Evolutionary conservation across 53 echinoderm and acorn worm genomes (phyloP).

Genomic region (Patiria pectinifera): DNA sequence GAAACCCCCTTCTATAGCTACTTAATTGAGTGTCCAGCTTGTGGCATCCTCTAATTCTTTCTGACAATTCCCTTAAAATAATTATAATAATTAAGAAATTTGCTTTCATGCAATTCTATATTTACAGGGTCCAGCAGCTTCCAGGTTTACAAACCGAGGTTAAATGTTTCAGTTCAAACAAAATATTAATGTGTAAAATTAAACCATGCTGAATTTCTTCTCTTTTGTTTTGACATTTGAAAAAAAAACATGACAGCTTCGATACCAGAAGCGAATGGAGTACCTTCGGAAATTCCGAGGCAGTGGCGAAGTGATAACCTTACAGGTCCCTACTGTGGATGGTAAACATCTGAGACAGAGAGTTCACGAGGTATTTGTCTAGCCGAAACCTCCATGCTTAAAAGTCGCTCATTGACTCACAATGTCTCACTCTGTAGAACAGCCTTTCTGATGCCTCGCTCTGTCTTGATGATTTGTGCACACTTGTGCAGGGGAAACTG

Average conservation of each 20-base stretch:
- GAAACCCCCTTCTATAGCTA: too few relatives aligned
- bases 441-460: not conserved
- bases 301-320: not conserved
- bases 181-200: not conserved
- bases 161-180: not conserved
- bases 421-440: not conserved
- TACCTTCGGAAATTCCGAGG: constrained; percentile 58
- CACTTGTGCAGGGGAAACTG: not conserved
- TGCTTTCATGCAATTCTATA: not conserved
- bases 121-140: constrained; percentile 5
- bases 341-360: constrained; percentile 45
- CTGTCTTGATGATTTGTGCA: not conserved
- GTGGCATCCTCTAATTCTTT: not conserved
- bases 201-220: not conserved
- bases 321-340: constrained; percentile 31
- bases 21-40: not conserved
- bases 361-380: constrained; percentile 63
- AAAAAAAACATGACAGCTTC: constrained; percentile 62
- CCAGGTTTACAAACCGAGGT: too few relatives aligned
- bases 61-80: not conserved
- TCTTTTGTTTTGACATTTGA: not conserved
- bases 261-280: constrained; percentile 72
- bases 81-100: not conserved
- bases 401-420: not conserved
- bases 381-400: not conserved